Evolutionary conservation across 2,113 vertebrate genomes (phyloP).

Genomic region (Halichoeres trimaculatus): DNA sequence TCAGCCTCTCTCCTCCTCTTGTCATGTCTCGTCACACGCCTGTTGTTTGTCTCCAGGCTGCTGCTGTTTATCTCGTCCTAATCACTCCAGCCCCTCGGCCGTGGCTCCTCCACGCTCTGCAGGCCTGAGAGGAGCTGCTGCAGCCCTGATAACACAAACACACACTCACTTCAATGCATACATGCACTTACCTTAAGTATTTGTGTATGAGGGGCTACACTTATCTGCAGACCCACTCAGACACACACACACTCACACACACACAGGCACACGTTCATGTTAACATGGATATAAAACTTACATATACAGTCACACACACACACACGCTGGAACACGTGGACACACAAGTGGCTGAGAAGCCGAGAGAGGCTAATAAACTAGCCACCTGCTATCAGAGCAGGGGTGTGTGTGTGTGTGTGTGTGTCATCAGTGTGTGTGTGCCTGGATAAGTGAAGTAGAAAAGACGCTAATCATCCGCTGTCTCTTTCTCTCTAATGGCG

Average conservation of each 20-base stretch:
- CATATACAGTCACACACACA: neutral
- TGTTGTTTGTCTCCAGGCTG: neutral
- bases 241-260: neutral
- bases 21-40: neutral
- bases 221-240: neutral
- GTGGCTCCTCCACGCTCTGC: conserved; percentile 20
- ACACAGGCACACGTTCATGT: neutral
- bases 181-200: conserved; percentile 8
- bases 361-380: conserved; percentile 43
- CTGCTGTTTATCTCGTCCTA: conserved; percentile 51
- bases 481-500: conserved; percentile 39
- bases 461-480: conserved; percentile 53
- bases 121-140: conserved; percentile 33
- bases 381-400: conserved; percentile 28
- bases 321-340: neutral
- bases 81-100: conserved; percentile 46
- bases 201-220: neutral
- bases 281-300: no score
- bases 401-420: conserved; percentile 22
- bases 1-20: neutral
- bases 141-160: conserved; percentile 54
- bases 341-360: neutral
- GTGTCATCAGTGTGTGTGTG: neutral
- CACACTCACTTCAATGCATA: conserved; percentile 22
- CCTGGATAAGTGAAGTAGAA: conserved; percentile 61